Conservation (phyloP, 2,797 vertebrate genomes). For the Poecilia velifera region DNA sequence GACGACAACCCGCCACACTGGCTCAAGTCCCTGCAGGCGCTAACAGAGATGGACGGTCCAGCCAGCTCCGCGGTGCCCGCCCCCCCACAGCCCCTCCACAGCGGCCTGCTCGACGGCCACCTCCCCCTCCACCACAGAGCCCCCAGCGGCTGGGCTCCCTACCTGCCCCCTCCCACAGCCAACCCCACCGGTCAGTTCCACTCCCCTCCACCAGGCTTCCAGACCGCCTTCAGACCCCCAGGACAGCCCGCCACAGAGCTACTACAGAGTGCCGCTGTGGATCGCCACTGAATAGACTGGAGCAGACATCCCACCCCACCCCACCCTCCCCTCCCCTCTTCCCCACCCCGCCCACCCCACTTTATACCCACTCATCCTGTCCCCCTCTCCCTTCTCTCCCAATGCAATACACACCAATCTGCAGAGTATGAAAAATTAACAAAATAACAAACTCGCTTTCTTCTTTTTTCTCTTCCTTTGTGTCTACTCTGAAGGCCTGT, state of each 20-base stretch:
- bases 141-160: conserved; percentile 92
- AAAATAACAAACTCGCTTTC: conserved; percentile 81
- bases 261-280: conserved; percentile 98
- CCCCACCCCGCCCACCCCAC: conserved; percentile 61
- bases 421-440: conserved; percentile 83
- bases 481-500: conserved; percentile 66
- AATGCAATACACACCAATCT: conserved; percentile 77
- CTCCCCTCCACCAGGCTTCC: conserved; percentile 97
- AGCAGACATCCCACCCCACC: conserved; percentile 54
- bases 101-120: conserved; percentile 83
- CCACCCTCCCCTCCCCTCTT: neutral
- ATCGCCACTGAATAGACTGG: conserved; percentile 93
- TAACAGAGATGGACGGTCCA: conserved; percentile 98
- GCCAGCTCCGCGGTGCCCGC: conserved; percentile 81
- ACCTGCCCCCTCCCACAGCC: conserved; percentile 87
- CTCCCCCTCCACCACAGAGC: conserved; percentile 96
- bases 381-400: conserved; percentile 30
- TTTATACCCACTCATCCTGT: conserved; percentile 70
- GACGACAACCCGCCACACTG: conserved; percentile 99
- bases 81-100: conserved; percentile 84
- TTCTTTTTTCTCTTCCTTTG: conserved; percentile 76
- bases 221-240: conserved; percentile 98
- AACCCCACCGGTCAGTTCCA: conserved; percentile 93
- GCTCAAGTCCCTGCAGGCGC: conserved; percentile 98
- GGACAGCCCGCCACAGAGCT: conserved; percentile 98